Base-by-base conservation (phyloP, 2,888 invertebrate species). In the Lycaena phlaeas region DNA sequence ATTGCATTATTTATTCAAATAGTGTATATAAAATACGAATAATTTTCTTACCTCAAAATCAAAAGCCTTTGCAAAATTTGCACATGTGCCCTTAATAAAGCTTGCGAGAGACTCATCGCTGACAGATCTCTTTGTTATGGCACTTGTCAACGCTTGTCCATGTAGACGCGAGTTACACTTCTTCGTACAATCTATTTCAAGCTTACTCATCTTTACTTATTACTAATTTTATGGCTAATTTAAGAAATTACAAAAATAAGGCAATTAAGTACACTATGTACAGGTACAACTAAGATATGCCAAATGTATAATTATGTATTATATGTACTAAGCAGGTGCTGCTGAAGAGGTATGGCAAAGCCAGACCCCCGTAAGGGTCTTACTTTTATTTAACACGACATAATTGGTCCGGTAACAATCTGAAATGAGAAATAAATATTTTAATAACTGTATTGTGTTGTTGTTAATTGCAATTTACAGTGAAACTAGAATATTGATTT, bases 81-180 rank as follows among this genome's bases (percentile, higher is more conserved):
- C 72, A 52, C 91, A 91, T 9, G 84, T 86, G 37, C 84, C 85
- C 36, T 79, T 86, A 44, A 89, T 79, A 47, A 81, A 88, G 29
- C 87, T 85, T 2, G 86, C 87, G 36, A 92, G 62, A 22, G 87
- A 86, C 25, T 77, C 72, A 66, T 90, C 88, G 1, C 74, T 74
- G 22, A 89, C 72, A 7, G 87, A 86, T 49, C 89, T 82, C 63
- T 90, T 90, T 0, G 91, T 89, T 36, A 91, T 79, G 4, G 89
- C 88, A 48, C 88, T 84, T 1, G 87, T 89, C n/a, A 92, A 76
- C 17, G 78, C 69, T 47, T 87, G 81, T 14, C 88, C 89, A 52
- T 88, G 89, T 38, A 67, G 65, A 17, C 77, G 68, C 28, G 89
- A 90, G 51, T 66, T 79, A 55, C 89, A 89, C 49, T 85, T 81